Evolutionary conservation across 2,888 invertebrate species (phyloP).

Genomic region (Tromatobia lineatoria): DNA sequence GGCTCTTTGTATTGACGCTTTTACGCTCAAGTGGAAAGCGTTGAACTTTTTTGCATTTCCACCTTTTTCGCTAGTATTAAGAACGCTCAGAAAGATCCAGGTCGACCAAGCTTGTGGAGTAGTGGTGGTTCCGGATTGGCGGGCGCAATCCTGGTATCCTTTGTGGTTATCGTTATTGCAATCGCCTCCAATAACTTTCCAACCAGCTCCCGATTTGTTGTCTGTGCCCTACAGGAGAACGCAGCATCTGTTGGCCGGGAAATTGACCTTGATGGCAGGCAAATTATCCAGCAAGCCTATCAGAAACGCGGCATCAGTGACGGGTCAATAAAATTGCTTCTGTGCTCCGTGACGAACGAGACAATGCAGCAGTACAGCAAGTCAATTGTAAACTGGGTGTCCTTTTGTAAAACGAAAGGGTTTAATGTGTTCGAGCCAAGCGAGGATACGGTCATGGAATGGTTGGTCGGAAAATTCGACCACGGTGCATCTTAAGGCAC

Average conservation of each 20-base stretch:
- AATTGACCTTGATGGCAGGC: slow-evolving; percentile 74
- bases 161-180: too few relatives aligned
- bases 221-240: slow-evolving; percentile 70
- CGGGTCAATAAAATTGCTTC: slow-evolving; percentile 50
- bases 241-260: slow-evolving; percentile 69
- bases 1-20: too few relatives aligned
- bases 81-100: too few relatives aligned
- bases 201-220: slow-evolving; percentile 69
- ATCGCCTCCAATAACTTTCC: slow-evolving; percentile 62
- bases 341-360: slow-evolving; percentile 56
- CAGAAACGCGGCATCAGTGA: slow-evolving; percentile 50
- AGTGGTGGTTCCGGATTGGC: too few relatives aligned
- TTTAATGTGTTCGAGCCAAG: slow-evolving; percentile 24
- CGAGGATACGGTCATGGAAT: slow-evolving; percentile 18
- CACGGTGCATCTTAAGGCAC: slow-evolving; percentile 53
- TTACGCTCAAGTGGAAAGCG: background rate
- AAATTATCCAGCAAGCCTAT: slow-evolving; percentile 74
- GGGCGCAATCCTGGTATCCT: background rate
- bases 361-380: slow-evolving; percentile 63
- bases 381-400: slow-evolving; percentile 53
- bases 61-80: too few relatives aligned
- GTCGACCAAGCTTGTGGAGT: too few relatives aligned
- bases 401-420: slow-evolving; percentile 23
- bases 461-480: slow-evolving; percentile 54
- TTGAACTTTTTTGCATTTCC: too few relatives aligned